Conservation (phyloP, 2,113 vertebrate species). For the Gallinago undulata region DNA sequence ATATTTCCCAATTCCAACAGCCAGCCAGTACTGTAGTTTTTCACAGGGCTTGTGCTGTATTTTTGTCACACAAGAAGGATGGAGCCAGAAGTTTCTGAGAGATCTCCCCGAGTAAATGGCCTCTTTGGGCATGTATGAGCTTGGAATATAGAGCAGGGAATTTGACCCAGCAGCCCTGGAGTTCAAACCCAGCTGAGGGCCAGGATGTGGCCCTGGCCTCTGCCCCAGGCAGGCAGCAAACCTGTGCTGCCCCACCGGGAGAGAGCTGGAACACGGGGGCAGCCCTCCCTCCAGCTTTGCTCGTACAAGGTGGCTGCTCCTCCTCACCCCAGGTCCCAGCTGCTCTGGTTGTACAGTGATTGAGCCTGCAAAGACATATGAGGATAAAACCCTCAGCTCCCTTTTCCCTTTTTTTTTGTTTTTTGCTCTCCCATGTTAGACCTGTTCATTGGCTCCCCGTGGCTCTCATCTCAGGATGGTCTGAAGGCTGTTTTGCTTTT, state of each 20-base stretch:
- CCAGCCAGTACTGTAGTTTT: background rate
- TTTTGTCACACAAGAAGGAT: background rate
- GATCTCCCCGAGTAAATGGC: background rate
- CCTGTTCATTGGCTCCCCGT: background rate
- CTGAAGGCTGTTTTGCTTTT: background rate
- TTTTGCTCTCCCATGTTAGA: background rate
- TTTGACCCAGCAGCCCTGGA: background rate
- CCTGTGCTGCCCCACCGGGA: background rate
- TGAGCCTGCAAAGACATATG: background rate
- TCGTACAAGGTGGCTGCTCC: rapidly evolving
- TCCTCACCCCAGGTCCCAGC: background rate
- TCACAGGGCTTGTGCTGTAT: background rate
- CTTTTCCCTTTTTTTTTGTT: no score
- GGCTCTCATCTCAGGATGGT: background rate
- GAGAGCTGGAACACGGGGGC: rapidly evolving
- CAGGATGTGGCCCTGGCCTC: no score
- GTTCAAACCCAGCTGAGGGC: background rate
- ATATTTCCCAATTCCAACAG: background rate
- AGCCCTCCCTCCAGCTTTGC: background rate
- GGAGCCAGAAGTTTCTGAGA: background rate
- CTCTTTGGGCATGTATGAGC: background rate
- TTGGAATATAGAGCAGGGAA: background rate
- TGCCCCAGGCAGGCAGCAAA: background rate
- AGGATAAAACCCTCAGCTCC: background rate
- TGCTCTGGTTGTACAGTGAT: background rate